A percentile compares a stretch with the other conserved stretches of the same genome.
phyloP scores from a whole-genome alignment of 2,888 invertebrate genomes.

The Rhopalosiphum nymphaeae region DNA sequence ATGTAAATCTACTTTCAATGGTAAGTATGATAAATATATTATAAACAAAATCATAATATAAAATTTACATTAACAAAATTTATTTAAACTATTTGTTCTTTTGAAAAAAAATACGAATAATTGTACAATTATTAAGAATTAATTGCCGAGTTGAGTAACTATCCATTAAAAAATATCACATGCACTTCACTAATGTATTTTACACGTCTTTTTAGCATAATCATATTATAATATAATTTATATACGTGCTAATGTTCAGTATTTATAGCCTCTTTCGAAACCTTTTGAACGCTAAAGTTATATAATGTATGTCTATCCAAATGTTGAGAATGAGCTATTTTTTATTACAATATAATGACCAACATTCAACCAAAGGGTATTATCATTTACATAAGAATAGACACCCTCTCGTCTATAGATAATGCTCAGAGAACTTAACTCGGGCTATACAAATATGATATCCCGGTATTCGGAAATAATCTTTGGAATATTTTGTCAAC shows the following conservation, averaged over 20 bases:
- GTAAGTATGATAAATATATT: too few relatives aligned
- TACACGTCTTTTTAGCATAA: background rate
- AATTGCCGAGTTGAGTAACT: background rate
- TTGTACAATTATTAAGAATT: background rate
- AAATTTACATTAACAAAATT: too few relatives aligned
- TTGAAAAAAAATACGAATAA: background rate
- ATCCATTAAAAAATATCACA: background rate
- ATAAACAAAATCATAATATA: background rate
- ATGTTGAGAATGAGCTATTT: conserved; percentile 29
- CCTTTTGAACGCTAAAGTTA: background rate
- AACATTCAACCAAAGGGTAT: background rate
- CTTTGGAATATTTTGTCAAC: background rate
- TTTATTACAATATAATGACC: conserved; percentile 44
- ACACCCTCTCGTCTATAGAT: background rate
- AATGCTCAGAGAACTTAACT: conserved; percentile 31
- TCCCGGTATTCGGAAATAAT: conserved; percentile 28
- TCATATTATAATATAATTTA: background rate
- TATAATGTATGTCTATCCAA: background rate
- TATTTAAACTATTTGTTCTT: background rate
- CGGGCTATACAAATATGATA: background rate
- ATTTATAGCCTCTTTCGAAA: background rate
- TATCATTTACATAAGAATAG: conserved; percentile 61
- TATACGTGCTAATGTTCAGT: background rate
- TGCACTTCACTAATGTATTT: background rate
- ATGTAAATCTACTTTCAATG: background rate